Conservation (phyloP, 2,113 vertebrate genomes). For the Triplophysa rosa region DNA sequence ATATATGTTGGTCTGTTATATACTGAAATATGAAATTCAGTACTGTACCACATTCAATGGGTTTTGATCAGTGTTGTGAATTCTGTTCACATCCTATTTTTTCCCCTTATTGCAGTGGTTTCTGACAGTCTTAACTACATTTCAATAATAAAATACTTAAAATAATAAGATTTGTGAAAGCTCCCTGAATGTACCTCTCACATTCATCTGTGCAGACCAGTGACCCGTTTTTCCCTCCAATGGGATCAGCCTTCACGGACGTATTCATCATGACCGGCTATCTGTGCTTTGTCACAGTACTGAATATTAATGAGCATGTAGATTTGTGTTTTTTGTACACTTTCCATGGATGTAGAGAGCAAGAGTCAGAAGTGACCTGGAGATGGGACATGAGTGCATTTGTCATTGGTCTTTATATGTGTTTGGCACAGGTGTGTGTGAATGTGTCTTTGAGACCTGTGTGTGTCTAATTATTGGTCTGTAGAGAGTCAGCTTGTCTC, state of each 20-base stretch:
- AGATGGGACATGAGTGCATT: slow-evolving; percentile 45
- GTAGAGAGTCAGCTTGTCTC: slow-evolving; percentile 45
- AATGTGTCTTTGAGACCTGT: slow-evolving; percentile 29
- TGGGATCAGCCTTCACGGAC: slow-evolving; percentile 1
- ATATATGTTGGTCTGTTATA: no score
- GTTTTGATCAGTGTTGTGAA: no score
- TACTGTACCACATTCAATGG: no score
- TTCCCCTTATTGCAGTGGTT: no score
- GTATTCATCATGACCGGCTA: slow-evolving; percentile 42
- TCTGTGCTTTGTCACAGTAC: slow-evolving; percentile 28
- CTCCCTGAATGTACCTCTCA: slow-evolving; percentile 3
- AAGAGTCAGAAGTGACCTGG: slow-evolving; percentile 40
- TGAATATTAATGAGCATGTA: slow-evolving; percentile 39
- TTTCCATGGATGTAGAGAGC: slow-evolving; percentile 35
- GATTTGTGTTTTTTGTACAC: slow-evolving; percentile 43
- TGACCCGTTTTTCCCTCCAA: slow-evolving; percentile 43
- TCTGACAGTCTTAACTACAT: no score
- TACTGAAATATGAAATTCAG: no score
- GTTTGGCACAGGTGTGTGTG: slow-evolving; percentile 1
- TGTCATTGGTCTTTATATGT: slow-evolving; percentile 38
- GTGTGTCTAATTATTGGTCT: slow-evolving; percentile 42
- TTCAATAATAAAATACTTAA: not conserved
- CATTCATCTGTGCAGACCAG: slow-evolving; percentile 38
- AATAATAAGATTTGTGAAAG: slow-evolving; percentile 2
- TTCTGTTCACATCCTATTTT: no score